These are phyloP conservation scores for Andricus grossulariae DNA, from an alignment of 1,140 invertebrate species.

Conservation along the genomic window DNA sequence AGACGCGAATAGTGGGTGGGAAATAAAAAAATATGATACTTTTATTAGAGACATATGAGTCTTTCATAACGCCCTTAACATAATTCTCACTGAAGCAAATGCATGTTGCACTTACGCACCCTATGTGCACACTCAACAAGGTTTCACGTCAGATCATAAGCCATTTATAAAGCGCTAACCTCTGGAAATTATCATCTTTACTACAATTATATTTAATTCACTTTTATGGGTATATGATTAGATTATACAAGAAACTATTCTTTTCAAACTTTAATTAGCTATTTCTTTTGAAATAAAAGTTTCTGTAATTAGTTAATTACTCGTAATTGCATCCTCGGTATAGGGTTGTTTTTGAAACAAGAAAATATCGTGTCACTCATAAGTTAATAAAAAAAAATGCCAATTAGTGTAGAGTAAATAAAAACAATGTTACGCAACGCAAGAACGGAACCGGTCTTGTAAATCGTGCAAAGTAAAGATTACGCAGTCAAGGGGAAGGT, in stretches of 20 bases:
- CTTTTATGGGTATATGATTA: conserved; percentile 15
- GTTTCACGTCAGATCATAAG: neutral
- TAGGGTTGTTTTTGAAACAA: neutral
- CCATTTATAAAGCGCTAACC: neutral
- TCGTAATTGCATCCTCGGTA: neutral
- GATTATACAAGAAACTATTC: neutral
- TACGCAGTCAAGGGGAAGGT: conserved; percentile 25
- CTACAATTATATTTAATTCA: conserved; percentile 16
- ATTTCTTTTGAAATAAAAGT: too few relatives aligned
- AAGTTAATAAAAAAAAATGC: conserved; percentile 16
- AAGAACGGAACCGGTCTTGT: conserved; percentile 12
- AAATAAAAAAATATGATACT: conserved; percentile 23
- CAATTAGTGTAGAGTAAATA: conserved; percentile 25
- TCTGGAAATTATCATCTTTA: too few relatives aligned
- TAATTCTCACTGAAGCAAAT: conserved; percentile 3
- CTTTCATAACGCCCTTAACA: neutral
- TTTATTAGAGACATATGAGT: conserved; percentile 13
- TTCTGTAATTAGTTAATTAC: too few relatives aligned
- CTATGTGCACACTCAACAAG: neutral
- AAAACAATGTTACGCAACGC: conserved; percentile 35
- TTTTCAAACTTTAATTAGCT: too few relatives aligned
- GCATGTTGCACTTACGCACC: neutral
- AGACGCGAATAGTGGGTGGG: conserved; percentile 35
- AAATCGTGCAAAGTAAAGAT: conserved; percentile 21
- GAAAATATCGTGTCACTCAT: neutral